Percentiles rank a stretch among this genome's conserved stretches.
Conservation (phyloP, 2,888 invertebrate genomes). For the Brachyptera risi region DNA sequence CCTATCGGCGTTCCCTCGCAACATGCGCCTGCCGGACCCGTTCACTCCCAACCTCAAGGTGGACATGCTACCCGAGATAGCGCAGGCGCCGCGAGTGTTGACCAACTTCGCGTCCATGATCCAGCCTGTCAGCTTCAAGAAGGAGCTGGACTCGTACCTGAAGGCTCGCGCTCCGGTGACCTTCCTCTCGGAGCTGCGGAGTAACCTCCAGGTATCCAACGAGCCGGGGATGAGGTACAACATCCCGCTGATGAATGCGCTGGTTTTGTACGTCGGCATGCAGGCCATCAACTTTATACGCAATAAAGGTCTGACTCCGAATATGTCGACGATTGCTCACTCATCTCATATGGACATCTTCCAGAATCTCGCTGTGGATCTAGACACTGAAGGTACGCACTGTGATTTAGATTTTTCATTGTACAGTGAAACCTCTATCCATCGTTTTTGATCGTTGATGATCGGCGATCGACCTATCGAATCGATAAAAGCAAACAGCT, state of each 20-base stretch:
- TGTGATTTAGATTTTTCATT: too few species aligned
- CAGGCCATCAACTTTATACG: constrained; percentile 92
- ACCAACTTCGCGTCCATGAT: constrained; percentile 85
- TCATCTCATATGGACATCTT: constrained; percentile 99
- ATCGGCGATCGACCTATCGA: too few species aligned
- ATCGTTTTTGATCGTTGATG: too few species aligned
- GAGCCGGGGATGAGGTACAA: constrained; percentile 89
- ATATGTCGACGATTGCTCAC: constrained; percentile 96
- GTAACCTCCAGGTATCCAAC: constrained; percentile 74
- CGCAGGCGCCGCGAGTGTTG: constrained; percentile 71
- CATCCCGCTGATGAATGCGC: constrained; percentile 92
- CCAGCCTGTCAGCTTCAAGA: constrained; percentile 84
- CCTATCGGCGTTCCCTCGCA: constrained; percentile 94
- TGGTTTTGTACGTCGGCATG: constrained; percentile 95
- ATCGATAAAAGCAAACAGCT: too few species aligned
- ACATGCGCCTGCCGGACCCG: constrained; percentile 97
- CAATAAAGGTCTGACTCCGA: constrained; percentile 86
- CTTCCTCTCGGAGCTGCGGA: constrained; percentile 87
- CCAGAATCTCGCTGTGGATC: constrained; percentile 96
- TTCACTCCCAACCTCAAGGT: constrained; percentile 97
- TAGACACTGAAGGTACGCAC: constrained; percentile 96
- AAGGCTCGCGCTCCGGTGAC: constrained; percentile 93
- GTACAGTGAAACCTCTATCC: too few species aligned
- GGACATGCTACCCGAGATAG: constrained; percentile 85
- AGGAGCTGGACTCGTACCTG: constrained; percentile 94